Percentiles rank a stretch among this genome's conserved stretches.
phyloP scores from a whole-genome alignment of 2,888 invertebrate genomes.

The Brenthis ino region DNA sequence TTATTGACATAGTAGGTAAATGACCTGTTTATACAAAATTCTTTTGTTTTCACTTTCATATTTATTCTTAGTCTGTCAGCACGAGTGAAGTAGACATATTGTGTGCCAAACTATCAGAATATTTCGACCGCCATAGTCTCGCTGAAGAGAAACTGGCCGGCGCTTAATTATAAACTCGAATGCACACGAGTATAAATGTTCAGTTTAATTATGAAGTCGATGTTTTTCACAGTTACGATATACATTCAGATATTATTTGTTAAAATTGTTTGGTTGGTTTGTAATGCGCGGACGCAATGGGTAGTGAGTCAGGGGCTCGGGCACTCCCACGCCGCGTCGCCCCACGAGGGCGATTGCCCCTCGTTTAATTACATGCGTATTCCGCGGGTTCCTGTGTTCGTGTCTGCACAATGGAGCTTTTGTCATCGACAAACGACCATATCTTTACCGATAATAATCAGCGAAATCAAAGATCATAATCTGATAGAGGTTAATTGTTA shows the following conservation, averaged over 20 bases:
- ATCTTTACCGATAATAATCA: conserved; percentile 11
- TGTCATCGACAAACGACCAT: conserved; percentile 25
- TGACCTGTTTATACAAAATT: neutral
- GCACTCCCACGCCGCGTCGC: conserved; percentile 44
- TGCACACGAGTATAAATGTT: neutral
- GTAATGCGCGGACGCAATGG: conserved; percentile 28
- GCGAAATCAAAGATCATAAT: conserved; percentile 4
- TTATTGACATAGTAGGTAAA: conserved; percentile 8
- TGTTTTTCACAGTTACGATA: neutral
- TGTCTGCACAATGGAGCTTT: conserved; percentile 27
- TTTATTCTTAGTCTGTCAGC: neutral
- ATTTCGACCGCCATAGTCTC: neutral
- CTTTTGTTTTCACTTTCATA: conserved; percentile 2
- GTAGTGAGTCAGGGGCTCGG: conserved; percentile 39
- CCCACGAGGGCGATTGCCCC: conserved; percentile 41
- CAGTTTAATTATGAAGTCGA: neutral
- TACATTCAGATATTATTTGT: neutral
- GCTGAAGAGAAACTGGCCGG: neutral
- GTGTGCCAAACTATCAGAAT: too few species aligned
- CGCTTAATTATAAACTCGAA: neutral
- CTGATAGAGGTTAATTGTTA: conserved; percentile 17
- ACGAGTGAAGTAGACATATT: too few species aligned
- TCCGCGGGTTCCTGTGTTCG: conserved; percentile 30
- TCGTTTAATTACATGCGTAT: conserved; percentile 40
- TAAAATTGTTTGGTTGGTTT: neutral